A percentile compares a stretch with the other conserved stretches of the same genome.
Evolutionary conservation across 1,140 invertebrate genomes (phyloP).

Genomic region (Batillaria attramentaria): DNA sequence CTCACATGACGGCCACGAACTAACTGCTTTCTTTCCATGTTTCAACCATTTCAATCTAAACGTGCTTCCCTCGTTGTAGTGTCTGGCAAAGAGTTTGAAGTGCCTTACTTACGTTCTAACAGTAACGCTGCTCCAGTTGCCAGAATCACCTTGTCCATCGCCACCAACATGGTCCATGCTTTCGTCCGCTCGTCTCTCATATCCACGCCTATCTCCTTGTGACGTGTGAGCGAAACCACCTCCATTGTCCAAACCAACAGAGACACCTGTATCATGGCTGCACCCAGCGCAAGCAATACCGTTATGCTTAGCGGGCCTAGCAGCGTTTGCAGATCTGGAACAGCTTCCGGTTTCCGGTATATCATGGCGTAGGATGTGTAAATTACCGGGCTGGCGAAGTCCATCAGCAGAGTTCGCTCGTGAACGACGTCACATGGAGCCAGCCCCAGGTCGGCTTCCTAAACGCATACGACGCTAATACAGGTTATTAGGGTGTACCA

Average conservation of each 20-base stretch:
- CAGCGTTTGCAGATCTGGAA: background rate
- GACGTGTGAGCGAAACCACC: too few species aligned
- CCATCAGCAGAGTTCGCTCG: background rate
- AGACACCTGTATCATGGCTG: background rate
- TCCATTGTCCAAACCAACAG: background rate
- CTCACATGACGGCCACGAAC: too few species aligned
- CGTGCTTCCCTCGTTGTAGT: too few species aligned
- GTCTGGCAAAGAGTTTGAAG: too few species aligned
- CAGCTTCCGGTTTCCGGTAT: background rate
- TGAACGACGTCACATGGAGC: background rate
- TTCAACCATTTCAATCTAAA: too few species aligned
- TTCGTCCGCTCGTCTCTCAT: background rate
- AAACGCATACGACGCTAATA: background rate
- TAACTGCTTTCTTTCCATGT: background rate
- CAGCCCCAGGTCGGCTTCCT: conserved; percentile 9
- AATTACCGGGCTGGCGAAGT: background rate
- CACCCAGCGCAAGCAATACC: background rate
- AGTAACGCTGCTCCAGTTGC: background rate
- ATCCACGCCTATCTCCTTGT: background rate
- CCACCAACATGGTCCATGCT: background rate
- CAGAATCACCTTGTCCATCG: background rate
- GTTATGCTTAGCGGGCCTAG: background rate
- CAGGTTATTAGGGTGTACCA: background rate
- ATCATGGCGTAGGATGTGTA: background rate
- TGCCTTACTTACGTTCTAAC: background rate